Conservation (phyloP, 1,140 invertebrate species). For the Schlechtendalia chinensis region DNA sequence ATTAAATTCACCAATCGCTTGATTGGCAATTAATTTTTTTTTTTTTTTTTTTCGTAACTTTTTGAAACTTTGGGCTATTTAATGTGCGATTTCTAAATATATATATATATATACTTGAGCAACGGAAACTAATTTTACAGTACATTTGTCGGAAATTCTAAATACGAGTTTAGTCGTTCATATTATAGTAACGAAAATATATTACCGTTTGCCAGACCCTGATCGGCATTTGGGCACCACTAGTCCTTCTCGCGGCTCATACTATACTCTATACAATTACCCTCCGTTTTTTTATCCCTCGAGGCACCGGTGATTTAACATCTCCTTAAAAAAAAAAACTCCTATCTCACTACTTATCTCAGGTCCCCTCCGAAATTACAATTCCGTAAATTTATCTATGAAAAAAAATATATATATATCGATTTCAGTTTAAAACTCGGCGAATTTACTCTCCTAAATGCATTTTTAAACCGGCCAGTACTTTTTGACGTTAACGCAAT, state of each 20-base stretch:
- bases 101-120: not conserved
- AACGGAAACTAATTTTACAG: slow-evolving; percentile 40
- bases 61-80: not conserved
- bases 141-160: slow-evolving; percentile 27
- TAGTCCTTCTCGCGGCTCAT: not conserved
- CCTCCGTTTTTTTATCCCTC: slow-evolving; percentile 32
- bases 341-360: not conserved
- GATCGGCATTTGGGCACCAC: slow-evolving; percentile 19
- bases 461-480: not conserved
- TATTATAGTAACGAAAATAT: not conserved
- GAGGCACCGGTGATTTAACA: slow-evolving; percentile 25
- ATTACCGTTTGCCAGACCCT: not conserved
- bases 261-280: not conserved
- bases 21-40: slow-evolving; percentile 35
- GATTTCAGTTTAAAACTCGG: slow-evolving; percentile 1
- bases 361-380: not conserved
- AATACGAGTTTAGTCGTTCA: not conserved
- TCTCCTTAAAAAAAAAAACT: slow-evolving; percentile 24
- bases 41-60: not conserved
- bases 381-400: slow-evolving; percentile 29
- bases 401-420: not conserved
- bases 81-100: not conserved
- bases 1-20: slow-evolving; percentile 29
- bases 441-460: slow-evolving; percentile 1
- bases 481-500: not conserved